These are phyloP conservation scores for Lagria hirta DNA, from an alignment of 2,888 invertebrate genomes.

Conservation along the genomic window DNA sequence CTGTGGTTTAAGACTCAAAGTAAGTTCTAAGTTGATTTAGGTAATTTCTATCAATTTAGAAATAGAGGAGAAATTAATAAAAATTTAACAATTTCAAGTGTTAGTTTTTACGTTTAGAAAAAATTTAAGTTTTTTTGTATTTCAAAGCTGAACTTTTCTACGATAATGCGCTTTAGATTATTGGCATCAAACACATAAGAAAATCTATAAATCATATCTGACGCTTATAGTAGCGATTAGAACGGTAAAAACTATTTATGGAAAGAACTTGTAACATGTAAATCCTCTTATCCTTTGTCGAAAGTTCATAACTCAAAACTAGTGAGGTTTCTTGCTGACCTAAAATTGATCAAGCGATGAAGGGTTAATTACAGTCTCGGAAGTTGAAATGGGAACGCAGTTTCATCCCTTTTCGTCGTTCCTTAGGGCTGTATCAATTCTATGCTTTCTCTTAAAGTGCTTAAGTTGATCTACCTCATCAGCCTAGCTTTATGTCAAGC, in stretches of 20 bases:
- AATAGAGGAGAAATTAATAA: no score
- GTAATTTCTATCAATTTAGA: no score
- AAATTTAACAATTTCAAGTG: no score
- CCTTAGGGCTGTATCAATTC: slow-evolving; percentile 18
- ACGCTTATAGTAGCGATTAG: slow-evolving; percentile 15
- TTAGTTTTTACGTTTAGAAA: no score
- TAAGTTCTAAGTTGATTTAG: slow-evolving; percentile 2
- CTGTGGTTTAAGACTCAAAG: no score
- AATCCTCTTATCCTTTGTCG: slow-evolving; percentile 23
- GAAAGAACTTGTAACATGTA: slow-evolving; percentile 26
- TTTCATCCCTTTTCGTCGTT: slow-evolving; percentile 18
- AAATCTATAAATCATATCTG: slow-evolving; percentile 17
- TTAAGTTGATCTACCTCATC: slow-evolving; percentile 17
- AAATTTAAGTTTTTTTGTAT: no score
- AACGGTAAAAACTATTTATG: slow-evolving; percentile 19
- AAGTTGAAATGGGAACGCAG: slow-evolving; percentile 13
- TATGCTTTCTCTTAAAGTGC: slow-evolving; percentile 8
- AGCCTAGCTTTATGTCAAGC: slow-evolving; percentile 16
- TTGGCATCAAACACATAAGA: no score
- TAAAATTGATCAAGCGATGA: slow-evolving; percentile 26
- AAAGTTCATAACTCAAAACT: slow-evolving; percentile 21
- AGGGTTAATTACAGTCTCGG: slow-evolving; percentile 26
- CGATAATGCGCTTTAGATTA: no score
- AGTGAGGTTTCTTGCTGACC: slow-evolving; percentile 26
- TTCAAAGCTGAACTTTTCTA: no score